A percentile compares a stretch with the other conserved stretches of the same genome.
Conservation (phyloP, 2,113 vertebrate species). For the Poecilia latipinna region DNA sequence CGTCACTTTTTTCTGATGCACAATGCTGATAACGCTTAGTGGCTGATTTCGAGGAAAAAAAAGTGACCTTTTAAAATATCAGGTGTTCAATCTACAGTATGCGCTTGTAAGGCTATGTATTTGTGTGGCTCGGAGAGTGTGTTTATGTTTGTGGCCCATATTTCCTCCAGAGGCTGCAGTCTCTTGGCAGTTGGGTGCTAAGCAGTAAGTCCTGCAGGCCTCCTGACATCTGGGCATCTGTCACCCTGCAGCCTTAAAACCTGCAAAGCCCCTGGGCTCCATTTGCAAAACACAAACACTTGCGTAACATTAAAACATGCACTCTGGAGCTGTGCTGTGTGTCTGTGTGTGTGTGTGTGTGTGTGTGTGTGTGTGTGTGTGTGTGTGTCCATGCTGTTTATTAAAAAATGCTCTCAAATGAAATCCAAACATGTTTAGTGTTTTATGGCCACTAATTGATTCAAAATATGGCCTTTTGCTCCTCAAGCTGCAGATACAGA, state of each 20-base stretch:
- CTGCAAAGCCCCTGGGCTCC: conserved; percentile 37
- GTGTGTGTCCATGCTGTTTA: not conserved
- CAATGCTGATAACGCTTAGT: conserved; percentile 20
- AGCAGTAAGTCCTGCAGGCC: conserved; percentile 42
- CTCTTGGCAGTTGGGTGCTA: conserved; percentile 51
- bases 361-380: not conserved
- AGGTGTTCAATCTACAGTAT: conserved; percentile 6
- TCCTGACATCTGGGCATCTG: conserved; percentile 47
- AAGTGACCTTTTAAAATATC: conserved; percentile 15
- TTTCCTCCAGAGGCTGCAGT: conserved; percentile 27
- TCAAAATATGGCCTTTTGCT: not conserved
- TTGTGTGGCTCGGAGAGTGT: not conserved
- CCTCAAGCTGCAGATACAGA: not conserved
- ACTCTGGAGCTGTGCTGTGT: not conserved
- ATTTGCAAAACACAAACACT: conserved; percentile 43
- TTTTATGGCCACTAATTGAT: not conserved
- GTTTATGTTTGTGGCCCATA: conserved; percentile 14
- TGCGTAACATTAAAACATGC: conserved; percentile 14
- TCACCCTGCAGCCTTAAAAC: conserved; percentile 40
- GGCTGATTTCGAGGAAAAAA: conserved; percentile 7
- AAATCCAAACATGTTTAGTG: conserved; percentile 3
- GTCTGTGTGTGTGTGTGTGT: not conserved
- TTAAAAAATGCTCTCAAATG: not conserved
- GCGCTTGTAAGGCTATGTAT: conserved; percentile 3
- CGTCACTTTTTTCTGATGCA: conserved; percentile 11